Conservation (phyloP, 2,113 vertebrate genomes). For the Pachyramphus minor region DNA sequence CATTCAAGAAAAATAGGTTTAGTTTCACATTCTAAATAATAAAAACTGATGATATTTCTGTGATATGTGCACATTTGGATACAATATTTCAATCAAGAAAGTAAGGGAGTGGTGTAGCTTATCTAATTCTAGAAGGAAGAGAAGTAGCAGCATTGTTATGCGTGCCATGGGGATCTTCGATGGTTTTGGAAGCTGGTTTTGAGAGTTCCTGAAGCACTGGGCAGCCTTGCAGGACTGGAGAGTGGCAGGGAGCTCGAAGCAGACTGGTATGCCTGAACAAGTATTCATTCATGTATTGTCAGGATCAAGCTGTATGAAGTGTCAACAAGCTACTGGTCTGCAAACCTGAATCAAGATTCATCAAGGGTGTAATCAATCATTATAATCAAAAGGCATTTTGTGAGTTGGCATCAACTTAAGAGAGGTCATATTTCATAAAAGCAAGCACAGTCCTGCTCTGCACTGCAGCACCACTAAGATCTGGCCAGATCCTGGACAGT, state of each 20-base stretch:
- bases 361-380: neutral
- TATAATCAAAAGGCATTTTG: constrained; percentile 18
- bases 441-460: neutral
- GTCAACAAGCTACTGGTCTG: neutral
- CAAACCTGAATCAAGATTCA: neutral
- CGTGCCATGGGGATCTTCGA: neutral
- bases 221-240: neutral
- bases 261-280: neutral
- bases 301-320: neutral
- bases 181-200: neutral
- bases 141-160: neutral
- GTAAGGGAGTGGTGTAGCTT: neutral
- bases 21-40: neutral
- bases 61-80: neutral
- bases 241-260: neutral
- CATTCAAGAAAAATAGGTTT: neutral
- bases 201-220: neutral
- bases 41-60: neutral
- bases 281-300: neutral
- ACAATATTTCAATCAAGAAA: neutral
- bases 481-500: neutral
- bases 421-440: neutral
- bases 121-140: neutral
- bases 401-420: neutral
- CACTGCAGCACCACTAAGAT: fast-evolving